Evolutionary conservation across 2,113 vertebrate species (phyloP), one percentile per base, ranked within the genome.

Genomic region (Corydoras sp.): DNA sequence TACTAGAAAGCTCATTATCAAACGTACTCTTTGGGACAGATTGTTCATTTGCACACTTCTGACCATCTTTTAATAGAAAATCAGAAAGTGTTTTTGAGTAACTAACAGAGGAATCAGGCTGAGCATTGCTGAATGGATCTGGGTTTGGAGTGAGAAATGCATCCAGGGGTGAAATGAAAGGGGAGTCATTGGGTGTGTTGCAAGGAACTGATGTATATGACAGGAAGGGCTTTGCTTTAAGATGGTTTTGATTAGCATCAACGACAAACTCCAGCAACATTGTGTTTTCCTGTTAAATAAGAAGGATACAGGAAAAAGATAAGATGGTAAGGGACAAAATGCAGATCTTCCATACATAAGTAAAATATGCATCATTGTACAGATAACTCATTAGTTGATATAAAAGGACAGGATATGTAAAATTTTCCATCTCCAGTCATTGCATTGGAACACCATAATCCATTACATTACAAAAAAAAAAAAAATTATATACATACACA

Each of bases 221-320:
- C 80, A 87, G 84, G 88, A 92, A 90, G 77, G 91, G 86, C 83
- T 88, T 89, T 84, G 89, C 92, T 91, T 92, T 92, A 88, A 91
- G 83, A 91, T 89, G 91, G 84, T 93, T 91, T 83, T 94, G 92
- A 92, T 93, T 95, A 89, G 86, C 89, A 89, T 95, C 93, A 88
- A 96, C 91, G 90, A 95, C 93, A 89, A 98, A 89, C 85, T 96
- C 95, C 95, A 98, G 91, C 93, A 98, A 94, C 76, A 95, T 92
- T 87, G 93, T 89, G 83, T 93, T 93, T 90, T 95, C 94, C 91
- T 86, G 86, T 80, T 92, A 93, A 96, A 90, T 89, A 91, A 88
- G 83, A 89, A 86, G 81, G 81, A 86, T 85, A 87, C 88, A 80
- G 87, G 85, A 89, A 79, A 81, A 85, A 73, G 4, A 43, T 5